Percentiles rank a stretch among this genome's conserved stretches.
Evolutionary conservation across 2,113 vertebrate species (phyloP).

Genomic region (Atractosteus spatula): DNA sequence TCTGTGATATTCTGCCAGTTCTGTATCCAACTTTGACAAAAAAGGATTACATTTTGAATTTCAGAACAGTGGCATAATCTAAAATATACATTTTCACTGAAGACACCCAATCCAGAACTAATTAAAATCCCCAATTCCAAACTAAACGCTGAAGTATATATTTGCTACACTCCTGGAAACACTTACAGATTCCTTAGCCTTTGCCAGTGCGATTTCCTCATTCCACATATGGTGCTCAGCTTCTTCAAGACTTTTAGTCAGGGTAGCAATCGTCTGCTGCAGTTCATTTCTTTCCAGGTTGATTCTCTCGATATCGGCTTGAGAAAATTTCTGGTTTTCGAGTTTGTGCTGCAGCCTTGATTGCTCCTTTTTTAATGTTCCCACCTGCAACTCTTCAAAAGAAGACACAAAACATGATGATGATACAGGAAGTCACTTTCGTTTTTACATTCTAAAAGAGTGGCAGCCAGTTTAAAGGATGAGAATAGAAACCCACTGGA

Average conservation of each 20-base stretch:
- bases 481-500: no score
- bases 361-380: constrained; percentile 78
- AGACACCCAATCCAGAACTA: no score
- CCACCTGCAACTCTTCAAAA: constrained; percentile 71
- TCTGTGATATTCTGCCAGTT: constrained; percentile 84
- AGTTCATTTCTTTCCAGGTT: constrained; percentile 87
- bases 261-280: constrained; percentile 77
- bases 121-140: no score
- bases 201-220: constrained; percentile 85
- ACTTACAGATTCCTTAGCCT: constrained; percentile 83
- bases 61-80: no score
- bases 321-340: constrained; percentile 88
- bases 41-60: not conserved
- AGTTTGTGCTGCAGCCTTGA: constrained; percentile 72
- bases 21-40: constrained; percentile 72
- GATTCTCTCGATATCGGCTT: constrained; percentile 88
- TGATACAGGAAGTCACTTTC: no score
- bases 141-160: no score
- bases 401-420: no score
- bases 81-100: no score
- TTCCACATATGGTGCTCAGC: constrained; percentile 87
- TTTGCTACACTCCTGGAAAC: not conserved
- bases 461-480: no score
- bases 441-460: no score
- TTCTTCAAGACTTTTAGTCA: constrained; percentile 77